Percentiles rank a stretch among this genome's conserved stretches.
phyloP scores from a whole-genome alignment of 2,113 vertebrate genomes.

The Lathamus discolor region DNA sequence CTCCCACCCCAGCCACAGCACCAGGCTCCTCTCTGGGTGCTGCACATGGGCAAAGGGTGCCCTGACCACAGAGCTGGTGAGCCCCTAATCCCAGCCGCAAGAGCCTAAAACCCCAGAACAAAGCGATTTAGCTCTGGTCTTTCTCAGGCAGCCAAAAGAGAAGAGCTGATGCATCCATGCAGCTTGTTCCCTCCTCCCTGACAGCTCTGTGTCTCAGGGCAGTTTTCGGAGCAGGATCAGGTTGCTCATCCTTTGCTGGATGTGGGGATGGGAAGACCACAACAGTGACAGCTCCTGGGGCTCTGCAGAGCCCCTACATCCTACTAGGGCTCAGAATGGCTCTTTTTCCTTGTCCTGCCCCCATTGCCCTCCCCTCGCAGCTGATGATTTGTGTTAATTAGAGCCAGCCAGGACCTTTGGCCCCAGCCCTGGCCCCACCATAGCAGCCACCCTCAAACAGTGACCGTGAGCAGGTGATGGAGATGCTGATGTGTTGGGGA shows the following conservation, averaged over 20 bases:
- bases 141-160: not conserved
- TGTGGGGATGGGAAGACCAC: not conserved
- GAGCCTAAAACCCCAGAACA: slow-evolving; percentile 48
- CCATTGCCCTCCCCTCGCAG: accelerated
- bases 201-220: not conserved
- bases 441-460: not conserved
- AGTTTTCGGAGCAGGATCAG: not conserved
- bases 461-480: not conserved
- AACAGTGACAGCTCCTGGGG: not conserved
- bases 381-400: not conserved
- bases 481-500: accelerated
- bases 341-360: not conserved
- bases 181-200: not conserved
- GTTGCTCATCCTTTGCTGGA: not conserved
- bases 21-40: not conserved
- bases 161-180: not conserved
- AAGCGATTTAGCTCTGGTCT: slow-evolving; percentile 13
- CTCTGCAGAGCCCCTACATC: not conserved
- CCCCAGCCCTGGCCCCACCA: not conserved
- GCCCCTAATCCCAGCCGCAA: slow-evolving; percentile 46
- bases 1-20: not conserved
- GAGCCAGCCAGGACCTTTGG: not conserved
- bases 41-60: not conserved
- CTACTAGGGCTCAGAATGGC: not conserved
- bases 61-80: not conserved